Evolutionary conservation across 2,888 invertebrate species (phyloP), one percentile per base, ranked within the genome.

Genomic region (Nymphalis urticae): DNA sequence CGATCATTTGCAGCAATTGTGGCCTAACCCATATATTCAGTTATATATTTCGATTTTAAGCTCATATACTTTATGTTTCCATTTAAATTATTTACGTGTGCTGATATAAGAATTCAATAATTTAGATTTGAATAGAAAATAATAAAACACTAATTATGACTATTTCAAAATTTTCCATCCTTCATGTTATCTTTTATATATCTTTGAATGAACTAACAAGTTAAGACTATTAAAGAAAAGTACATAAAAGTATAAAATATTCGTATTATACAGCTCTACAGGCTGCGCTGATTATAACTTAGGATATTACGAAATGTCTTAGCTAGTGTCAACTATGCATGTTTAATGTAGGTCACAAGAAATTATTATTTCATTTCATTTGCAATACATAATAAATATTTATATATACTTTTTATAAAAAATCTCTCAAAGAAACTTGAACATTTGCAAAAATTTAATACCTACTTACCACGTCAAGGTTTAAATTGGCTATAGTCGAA

Each of bases 321-420:
- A 58, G 58, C 19, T n/a, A 58, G n/a, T 36, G 58, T 36, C 32
- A 36, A 58, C 58, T 58, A 17, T 19, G 58, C 58, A 56, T 56
- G 42, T 27, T 19, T 58, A 42, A 42, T 58, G 17, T n/a, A 58
- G 58, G 58, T 58, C 58, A 58, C 19, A 56, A 19, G 58, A 42
- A 56, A 36, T 58, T 42, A 13, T 58, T 42, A 19, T 32, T 32
- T 27, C 5, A 27, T 27, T 17, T 32, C 27, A 27, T 21, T 21
- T 32, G 17, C 17, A 32, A 32, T 32, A 8, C n/a, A 8, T 32
- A 16, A 53, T 7, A 32, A 27, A 56, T 42, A 32, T 7, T 8
- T 17, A 17, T 27, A 17, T 27, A 27, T 16, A 27, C 0, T 27
- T 17, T 32, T 32, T 8, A 17, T 32, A 32, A 56, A 8, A 16